Evolutionary conservation across 2,113 vertebrate species (phyloP), one percentile per base, ranked within the genome.

Genomic region (Pseudorasbora parva): DNA sequence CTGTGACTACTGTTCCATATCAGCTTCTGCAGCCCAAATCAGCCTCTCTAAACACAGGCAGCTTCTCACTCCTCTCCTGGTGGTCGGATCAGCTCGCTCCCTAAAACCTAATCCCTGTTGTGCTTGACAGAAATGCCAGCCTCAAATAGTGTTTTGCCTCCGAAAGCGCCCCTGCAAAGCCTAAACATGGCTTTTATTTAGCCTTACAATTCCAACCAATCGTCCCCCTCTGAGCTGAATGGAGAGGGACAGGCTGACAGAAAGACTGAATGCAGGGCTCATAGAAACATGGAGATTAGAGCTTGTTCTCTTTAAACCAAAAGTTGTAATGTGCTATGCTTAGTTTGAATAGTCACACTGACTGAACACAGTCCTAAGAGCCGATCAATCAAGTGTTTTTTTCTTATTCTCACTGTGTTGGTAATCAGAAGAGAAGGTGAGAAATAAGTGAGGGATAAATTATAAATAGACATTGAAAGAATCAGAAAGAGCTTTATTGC

Each of bases 61-160:
- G 73, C 33, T 23, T 43, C 30, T 62, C 81, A 37, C 72, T 76
- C 56, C 64, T 78, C 47, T 73, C 72, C 86, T 87, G 76, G 84
- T 85, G 72, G 77, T 89, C 83, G 87, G 85, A 89, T 90, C 87
- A 90, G 81, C 89, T 84, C 82, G 43, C 85, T 54, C 90, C 84
- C 87, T 84, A 88, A 43, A 85, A 87, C 88, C 91, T 94, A 91
- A 92, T 93, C 90, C 89, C 79, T 86, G 90, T 88, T 92, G 90
- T 91, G 89, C 81, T 92, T 87, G 89, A 91, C 90, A 89, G 82
- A 91, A 89, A 88, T 82, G 87, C 84, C 84, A 78, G 90, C 83
- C 88, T 85, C 82, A 87, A 89, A 91, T 83, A 45, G 85, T 90
- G 76, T 88, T 9, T 60, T 84, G 87, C 83, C 49, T 78, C 74